Conservation (phyloP, 2,113 vertebrate species). For the Setophaga coronata region DNA sequence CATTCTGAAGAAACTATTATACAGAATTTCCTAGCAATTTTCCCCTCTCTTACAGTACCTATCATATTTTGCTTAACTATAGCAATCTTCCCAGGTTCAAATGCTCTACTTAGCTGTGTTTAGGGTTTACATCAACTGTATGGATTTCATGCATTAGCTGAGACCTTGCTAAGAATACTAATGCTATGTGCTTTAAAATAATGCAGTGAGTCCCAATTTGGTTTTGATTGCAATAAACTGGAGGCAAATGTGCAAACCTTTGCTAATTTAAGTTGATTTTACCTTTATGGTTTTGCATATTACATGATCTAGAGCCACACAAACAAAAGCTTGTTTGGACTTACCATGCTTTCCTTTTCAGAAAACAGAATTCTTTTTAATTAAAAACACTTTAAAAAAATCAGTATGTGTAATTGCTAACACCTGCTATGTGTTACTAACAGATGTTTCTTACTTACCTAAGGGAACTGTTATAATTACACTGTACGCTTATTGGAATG, state of each 20-base stretch:
- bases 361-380: slow-evolving; percentile 81
- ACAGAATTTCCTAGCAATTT: not conserved
- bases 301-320: slow-evolving; percentile 48
- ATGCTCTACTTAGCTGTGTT: not conserved
- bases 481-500: slow-evolving; percentile 74
- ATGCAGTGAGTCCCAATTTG: slow-evolving; percentile 22
- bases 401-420: slow-evolving; percentile 80
- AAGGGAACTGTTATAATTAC: slow-evolving; percentile 81
- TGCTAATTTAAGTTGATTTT: slow-evolving; percentile 68
- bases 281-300: slow-evolving; percentile 45
- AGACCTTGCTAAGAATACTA: slow-evolving; percentile 35
- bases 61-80: not conserved
- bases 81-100: not conserved
- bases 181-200: slow-evolving; percentile 8
- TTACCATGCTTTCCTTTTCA: slow-evolving; percentile 69
- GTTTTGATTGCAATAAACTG: slow-evolving; percentile 58
- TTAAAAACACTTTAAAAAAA: slow-evolving; percentile 79
- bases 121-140: not conserved
- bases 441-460: slow-evolving; percentile 82
- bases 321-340: slow-evolving; percentile 71
- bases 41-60: not conserved
- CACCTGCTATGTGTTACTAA: slow-evolving; percentile 80
- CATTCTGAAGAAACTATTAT: not conserved
- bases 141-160: slow-evolving; percentile 34
- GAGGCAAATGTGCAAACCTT: slow-evolving; percentile 41